Evolutionary conservation across 1,140 invertebrate genomes (phyloP).

Genomic region (Apis laboriosa): DNA sequence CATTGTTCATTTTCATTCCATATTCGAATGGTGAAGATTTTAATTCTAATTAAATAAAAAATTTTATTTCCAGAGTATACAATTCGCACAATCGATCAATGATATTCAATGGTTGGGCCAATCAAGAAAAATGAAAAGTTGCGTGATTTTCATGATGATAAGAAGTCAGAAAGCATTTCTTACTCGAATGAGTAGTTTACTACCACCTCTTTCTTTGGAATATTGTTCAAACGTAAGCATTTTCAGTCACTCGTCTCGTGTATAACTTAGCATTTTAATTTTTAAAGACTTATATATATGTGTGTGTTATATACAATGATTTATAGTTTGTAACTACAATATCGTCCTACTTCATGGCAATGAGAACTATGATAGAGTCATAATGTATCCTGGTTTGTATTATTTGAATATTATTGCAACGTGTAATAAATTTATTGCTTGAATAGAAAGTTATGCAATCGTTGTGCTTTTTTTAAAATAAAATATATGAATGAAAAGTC

Average conservation of each 20-base stretch:
- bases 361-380: conserved; percentile 43
- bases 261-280: no score
- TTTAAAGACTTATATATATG: no score
- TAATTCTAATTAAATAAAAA: background rate
- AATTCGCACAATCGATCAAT: conserved; percentile 19
- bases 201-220: conserved; percentile 51
- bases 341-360: conserved; percentile 55
- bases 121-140: conserved; percentile 9
- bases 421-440: conserved; percentile 1
- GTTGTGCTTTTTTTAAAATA: background rate
- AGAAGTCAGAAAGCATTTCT: conserved; percentile 35
- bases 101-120: conserved; percentile 24
- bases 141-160: conserved; percentile 39
- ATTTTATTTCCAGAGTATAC: conserved; percentile 31
- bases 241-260: background rate
- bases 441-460: background rate
- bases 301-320: background rate
- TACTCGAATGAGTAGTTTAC: conserved; percentile 39
- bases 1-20: background rate
- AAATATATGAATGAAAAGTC: background rate
- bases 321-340: conserved; percentile 52
- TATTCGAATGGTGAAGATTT: background rate
- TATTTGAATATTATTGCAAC: background rate
- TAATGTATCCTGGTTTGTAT: background rate
- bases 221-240: conserved; percentile 53